A percentile compares a stretch with the other conserved stretches of the same genome.
Evolutionary conservation across 2,888 invertebrate genomes (phyloP).

Genomic region (Microchrysa polita): DNA sequence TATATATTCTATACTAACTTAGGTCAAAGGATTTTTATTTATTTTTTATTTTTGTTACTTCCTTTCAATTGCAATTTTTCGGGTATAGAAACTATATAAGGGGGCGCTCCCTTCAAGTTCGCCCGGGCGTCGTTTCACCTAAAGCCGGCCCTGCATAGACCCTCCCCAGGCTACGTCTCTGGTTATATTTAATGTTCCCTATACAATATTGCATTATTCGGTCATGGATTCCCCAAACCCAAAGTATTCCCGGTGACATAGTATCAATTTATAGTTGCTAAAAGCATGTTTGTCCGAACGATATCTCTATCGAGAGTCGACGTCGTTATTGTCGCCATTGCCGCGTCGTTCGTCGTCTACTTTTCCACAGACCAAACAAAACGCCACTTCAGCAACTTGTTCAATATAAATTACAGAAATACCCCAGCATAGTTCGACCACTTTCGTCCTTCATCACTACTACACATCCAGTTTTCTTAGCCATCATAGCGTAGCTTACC

Average conservation of each 20-base stretch:
- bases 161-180: too few species aligned
- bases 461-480: not conserved
- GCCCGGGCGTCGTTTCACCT: too few species aligned
- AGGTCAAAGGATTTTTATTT: too few species aligned
- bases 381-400: slow-evolving; percentile 44
- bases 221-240: not conserved
- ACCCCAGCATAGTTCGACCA: not conserved
- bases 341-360: slow-evolving; percentile 25
- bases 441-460: slow-evolving; percentile 22
- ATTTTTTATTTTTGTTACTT: too few species aligned
- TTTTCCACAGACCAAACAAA: slow-evolving; percentile 31
- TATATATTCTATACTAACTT: too few species aligned
- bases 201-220: too few species aligned
- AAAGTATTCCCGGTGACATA: not conserved
- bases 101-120: too few species aligned
- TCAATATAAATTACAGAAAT: slow-evolving; percentile 37
- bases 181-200: too few species aligned
- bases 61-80: too few species aligned
- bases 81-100: too few species aligned
- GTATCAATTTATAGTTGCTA: not conserved
- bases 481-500: not conserved
- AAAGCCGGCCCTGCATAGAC: too few species aligned
- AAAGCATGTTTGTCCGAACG: not conserved
- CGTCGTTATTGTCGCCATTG: not conserved
- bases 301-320: not conserved